Percentiles rank a stretch among this genome's conserved stretches.
phyloP scores from a whole-genome alignment of 2,888 invertebrate species.

The Gymnoscelis rufifasciata region DNA sequence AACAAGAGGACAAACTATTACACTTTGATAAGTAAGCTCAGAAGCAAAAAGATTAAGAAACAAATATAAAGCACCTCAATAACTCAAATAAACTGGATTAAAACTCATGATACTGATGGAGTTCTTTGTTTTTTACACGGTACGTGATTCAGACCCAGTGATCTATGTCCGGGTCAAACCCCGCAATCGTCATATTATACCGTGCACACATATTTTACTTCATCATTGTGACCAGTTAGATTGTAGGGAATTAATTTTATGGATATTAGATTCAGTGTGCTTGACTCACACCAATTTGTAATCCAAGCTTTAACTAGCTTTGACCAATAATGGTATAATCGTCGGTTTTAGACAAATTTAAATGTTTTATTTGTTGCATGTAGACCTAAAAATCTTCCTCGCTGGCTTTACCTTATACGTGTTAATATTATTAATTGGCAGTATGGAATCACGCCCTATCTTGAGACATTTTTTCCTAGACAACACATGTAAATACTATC shows the following conservation, averaged over 20 bases:
- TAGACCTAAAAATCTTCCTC: no score
- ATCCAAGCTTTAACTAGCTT: no score
- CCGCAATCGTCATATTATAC: slow-evolving; percentile 32
- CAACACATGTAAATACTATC: no score
- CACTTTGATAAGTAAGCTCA: slow-evolving; percentile 7
- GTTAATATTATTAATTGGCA: no score
- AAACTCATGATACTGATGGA: slow-evolving; percentile 27
- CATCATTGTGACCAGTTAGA: slow-evolving; percentile 21
- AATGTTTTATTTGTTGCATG: no score
- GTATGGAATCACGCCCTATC: no score
- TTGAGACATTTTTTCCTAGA: no score
- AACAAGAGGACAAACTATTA: background rate
- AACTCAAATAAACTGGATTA: slow-evolving; percentile 23
- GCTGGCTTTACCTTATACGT: no score
- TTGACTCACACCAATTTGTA: background rate
- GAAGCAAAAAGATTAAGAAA: no score
- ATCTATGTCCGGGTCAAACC: slow-evolving; percentile 60
- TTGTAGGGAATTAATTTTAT: slow-evolving; percentile 11
- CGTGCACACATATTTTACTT: slow-evolving; percentile 28
- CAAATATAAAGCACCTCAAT: slow-evolving; percentile 12
- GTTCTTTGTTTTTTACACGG: slow-evolving; percentile 40
- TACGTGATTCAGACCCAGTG: slow-evolving; percentile 49
- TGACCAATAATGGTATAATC: no score
- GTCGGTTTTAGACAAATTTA: no score
- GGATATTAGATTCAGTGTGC: slow-evolving; percentile 1